A percentile compares a stretch with the other conserved stretches of the same genome.
Evolutionary conservation across 2,888 invertebrate species (phyloP).

Genomic region (Orthonevra nobilis): DNA sequence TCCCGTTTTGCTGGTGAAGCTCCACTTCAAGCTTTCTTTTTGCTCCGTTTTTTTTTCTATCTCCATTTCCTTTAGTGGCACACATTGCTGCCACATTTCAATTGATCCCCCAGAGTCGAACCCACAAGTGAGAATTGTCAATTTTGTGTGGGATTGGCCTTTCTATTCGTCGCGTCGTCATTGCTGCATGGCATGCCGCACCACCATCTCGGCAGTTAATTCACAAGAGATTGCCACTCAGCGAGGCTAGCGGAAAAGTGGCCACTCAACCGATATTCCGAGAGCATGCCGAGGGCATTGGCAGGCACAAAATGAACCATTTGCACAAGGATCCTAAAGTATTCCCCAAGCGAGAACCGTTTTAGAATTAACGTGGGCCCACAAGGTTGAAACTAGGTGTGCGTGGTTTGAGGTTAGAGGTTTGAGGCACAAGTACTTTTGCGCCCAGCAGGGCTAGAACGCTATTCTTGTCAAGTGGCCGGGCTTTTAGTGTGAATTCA

Average conservation of each 20-base stretch:
- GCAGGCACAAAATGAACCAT: slow-evolving; percentile 28
- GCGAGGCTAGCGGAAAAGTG: slow-evolving; percentile 64
- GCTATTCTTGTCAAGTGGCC: slow-evolving; percentile 50
- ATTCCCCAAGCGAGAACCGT: slow-evolving; percentile 47
- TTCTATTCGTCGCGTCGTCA: background rate
- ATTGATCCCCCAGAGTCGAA: slow-evolving; percentile 41
- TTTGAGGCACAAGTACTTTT: too few species aligned
- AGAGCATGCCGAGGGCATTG: slow-evolving; percentile 18
- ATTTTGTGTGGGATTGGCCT: slow-evolving; percentile 37
- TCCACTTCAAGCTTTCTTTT: slow-evolving; percentile 5
- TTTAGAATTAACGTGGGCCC: slow-evolving; percentile 40
- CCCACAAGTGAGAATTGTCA: slow-evolving; percentile 65
- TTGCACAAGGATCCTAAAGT: slow-evolving; percentile 55
- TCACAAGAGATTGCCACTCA: slow-evolving; percentile 67
- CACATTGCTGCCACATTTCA: slow-evolving; percentile 33
- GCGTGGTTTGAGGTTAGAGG: too few species aligned
- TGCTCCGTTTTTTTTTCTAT: too few species aligned
- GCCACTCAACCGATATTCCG: slow-evolving; percentile 65
- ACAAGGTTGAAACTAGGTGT: slow-evolving; percentile 43
- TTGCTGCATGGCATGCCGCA: background rate
- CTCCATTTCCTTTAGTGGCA: slow-evolving; percentile 1
- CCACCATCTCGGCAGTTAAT: slow-evolving; percentile 46
- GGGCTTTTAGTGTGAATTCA: slow-evolving; percentile 64
- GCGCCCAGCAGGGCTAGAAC: slow-evolving; percentile 22
- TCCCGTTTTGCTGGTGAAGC: background rate